Conservation (phyloP, 2,797 vertebrate species). For the Typhlichthys eigenmanni region DNA sequence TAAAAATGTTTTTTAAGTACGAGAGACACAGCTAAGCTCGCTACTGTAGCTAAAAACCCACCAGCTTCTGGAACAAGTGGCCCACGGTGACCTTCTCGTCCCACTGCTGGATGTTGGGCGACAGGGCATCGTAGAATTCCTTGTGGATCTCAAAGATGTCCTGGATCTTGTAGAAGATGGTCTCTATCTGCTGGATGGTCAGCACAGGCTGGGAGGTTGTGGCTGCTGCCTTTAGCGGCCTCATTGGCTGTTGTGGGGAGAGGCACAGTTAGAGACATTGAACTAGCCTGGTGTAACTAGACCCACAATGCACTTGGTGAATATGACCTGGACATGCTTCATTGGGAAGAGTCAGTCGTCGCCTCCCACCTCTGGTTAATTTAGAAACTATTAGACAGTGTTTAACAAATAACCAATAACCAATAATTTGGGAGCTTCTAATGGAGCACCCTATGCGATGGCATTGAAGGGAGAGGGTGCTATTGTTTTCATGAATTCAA, state of each 20-base stretch:
- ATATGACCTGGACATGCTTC: no score
- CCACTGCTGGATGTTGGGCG: constrained; percentile 94
- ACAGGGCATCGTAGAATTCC: constrained; percentile 92
- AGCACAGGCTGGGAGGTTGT: constrained; percentile 95
- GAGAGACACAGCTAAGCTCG: neutral
- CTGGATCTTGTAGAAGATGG: constrained; percentile 98
- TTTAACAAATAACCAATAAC: no score
- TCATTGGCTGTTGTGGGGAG: constrained; percentile 85
- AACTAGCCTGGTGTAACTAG: neutral
- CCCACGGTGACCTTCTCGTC: constrained; percentile 95
- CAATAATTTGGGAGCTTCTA: no score
- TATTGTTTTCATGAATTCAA: no score
- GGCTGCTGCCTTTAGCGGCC: constrained; percentile 92
- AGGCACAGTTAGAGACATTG: neutral
- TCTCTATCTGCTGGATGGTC: constrained; percentile 93
- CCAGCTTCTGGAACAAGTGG: constrained; percentile 97
- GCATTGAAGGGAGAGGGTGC: no score
- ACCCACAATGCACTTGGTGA: neutral
- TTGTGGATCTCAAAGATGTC: constrained; percentile 97
- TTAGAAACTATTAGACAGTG: no score
- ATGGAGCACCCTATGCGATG: no score
- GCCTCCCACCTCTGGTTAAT: no score
- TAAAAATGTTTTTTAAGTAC: no score
- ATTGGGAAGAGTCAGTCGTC: no score
- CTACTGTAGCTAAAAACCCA: constrained; percentile 54